Percentiles rank a stretch among this genome's conserved stretches.
These are phyloP conservation scores for Acanthurus tractus DNA, from an alignment of 2,797 vertebrate genomes.

Conservation along the genomic window DNA sequence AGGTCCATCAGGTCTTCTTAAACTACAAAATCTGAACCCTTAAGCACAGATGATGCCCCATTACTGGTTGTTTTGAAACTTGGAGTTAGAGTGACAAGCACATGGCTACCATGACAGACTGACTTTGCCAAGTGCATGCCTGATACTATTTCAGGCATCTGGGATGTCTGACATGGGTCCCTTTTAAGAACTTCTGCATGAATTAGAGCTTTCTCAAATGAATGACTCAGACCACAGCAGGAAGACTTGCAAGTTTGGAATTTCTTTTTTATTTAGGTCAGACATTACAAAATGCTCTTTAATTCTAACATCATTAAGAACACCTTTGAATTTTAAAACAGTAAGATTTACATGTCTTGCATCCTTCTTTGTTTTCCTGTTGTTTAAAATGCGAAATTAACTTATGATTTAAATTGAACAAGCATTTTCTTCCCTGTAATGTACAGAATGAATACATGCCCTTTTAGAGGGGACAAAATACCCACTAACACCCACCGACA, in stretches of 20 bases:
- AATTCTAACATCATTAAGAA: constrained; percentile 46
- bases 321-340: constrained; percentile 39
- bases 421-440: not conserved
- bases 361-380: constrained; percentile 24
- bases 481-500: no score
- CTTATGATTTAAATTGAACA: not conserved
- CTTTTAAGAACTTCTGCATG: constrained; percentile 44
- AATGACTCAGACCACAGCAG: constrained; percentile 62
- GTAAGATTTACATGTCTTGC: constrained; percentile 22
- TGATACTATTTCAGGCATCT: constrained; percentile 81
- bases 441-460: no score
- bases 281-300: constrained; percentile 43
- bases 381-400: not conserved
- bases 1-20: constrained; percentile 11
- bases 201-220: constrained; percentile 60
- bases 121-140: constrained; percentile 69
- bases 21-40: no score
- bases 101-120: constrained; percentile 79
- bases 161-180: constrained; percentile 58
- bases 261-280: constrained; percentile 65
- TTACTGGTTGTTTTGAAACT: constrained; percentile 77
- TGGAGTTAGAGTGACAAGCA: constrained; percentile 70
- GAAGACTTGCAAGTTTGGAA: constrained; percentile 29
- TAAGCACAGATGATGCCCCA: constrained; percentile 23
- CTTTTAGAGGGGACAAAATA: no score